Evolutionary conservation across 2,797 vertebrate species (phyloP).

Genomic region (Babyrousa celebensis): DNA sequence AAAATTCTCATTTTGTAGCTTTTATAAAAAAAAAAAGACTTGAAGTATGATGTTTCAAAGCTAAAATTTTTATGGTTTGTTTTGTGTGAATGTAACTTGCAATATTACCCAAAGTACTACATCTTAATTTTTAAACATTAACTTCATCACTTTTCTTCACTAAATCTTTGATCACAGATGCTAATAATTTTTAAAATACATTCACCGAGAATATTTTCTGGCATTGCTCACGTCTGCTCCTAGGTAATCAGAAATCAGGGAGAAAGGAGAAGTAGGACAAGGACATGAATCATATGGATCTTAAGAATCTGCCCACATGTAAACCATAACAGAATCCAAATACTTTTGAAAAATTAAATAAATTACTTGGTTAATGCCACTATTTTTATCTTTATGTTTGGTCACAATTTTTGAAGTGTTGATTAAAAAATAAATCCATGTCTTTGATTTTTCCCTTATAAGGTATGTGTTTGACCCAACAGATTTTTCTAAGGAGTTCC

Average conservation of each 20-base stretch:
- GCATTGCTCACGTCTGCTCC: not conserved
- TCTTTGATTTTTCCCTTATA: not conserved
- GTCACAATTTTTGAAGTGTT: not conserved
- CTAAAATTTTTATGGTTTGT: conserved; percentile 69
- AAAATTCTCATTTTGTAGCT: conserved; percentile 83
- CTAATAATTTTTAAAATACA: conserved; percentile 60
- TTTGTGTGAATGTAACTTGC: conserved; percentile 65
- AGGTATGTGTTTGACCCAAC: not conserved
- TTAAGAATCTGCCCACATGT: not conserved
- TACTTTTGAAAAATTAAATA: not conserved
- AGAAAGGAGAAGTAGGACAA: not conserved
- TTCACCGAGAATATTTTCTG: conserved; percentile 4
- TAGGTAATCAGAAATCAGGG: conserved; percentile 8
- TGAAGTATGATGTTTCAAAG: conserved; percentile 69
- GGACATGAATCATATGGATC: not conserved
- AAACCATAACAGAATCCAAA: not conserved
- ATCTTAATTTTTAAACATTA: conserved; percentile 59
- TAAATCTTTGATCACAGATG: conserved; percentile 13
- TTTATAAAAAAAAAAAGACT: conserved; percentile 75
- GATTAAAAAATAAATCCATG: not conserved
- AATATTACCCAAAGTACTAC: conserved; percentile 21
- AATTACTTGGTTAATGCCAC: not conserved
- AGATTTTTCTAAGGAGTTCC: not conserved
- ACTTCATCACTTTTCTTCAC: not conserved
- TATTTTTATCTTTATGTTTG: not conserved